Evolutionary conservation across 2,888 invertebrate species (phyloP), one percentile per base, ranked within the genome.

Genomic region (Tetropium fuscum): DNA sequence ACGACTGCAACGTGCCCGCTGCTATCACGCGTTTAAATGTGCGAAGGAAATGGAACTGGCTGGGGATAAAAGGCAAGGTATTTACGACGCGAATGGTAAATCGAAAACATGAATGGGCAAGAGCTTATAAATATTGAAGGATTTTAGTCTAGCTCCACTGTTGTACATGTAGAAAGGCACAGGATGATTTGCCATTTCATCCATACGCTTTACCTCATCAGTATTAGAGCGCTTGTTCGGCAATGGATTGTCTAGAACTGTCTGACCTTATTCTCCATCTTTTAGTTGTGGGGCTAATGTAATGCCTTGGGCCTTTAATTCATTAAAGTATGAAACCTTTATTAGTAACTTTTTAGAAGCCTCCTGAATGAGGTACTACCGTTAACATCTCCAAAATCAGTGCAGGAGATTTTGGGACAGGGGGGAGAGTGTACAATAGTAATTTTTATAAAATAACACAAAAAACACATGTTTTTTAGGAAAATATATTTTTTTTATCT

Each of bases 41-140:
- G 61, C 48, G 62, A 65, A 60, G 68, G 68, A 69, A 72, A 69
- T 64, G 69, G 64, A 69, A 68, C 63, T 63, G 58, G 64, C 57
- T 63, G 60, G 59, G 65, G 66, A 66, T 67, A 70, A 71, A 70
- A 68, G 69, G 63, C 61, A 40, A 48, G 65, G 70, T 71, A 72
- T 73, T 70, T 69, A 70, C 70, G 72, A 70, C 44, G 62, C 60
- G 68, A 66, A 65, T 44, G 68, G 70, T 63, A 69, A 69, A 71
- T 70, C 71, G 72, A 72, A 70, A 68, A 63, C 66, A 71, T 68
- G 69, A 71, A 71, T 66, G 63, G 68, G 58, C 63, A 68, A 59
- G 45, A 63, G 58, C 66, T 63, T 63, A 73, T 73, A 73, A 72
- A 73, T 73, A 73, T 73, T 68, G 73, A 72, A 69, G 62, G 69